Conservation (phyloP, 1,140 invertebrate species). For the Metaphire vulgaris region DNA sequence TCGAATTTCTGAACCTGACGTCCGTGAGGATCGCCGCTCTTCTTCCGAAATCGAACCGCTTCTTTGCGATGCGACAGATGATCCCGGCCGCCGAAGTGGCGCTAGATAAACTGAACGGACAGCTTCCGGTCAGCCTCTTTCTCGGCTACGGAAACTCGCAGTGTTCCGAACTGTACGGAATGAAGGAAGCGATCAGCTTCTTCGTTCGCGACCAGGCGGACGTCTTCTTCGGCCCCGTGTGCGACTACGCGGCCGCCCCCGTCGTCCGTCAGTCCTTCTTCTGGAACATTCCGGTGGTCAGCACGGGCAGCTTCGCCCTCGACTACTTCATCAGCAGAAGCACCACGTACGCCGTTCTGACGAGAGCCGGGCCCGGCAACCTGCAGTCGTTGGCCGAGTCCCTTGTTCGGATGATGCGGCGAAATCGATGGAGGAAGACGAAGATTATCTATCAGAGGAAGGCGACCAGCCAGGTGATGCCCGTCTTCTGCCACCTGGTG, state of each 20-base stretch:
- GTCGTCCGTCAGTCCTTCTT: conserved; percentile 75
- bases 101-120: no score
- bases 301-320: conserved; percentile 67
- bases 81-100: no score
- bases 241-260: conserved; percentile 84
- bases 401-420: conserved; percentile 60
- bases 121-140: no score
- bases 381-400: conserved; percentile 66
- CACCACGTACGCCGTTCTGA: conserved; percentile 65
- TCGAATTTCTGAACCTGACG: no score
- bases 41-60: no score
- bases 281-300: conserved; percentile 81
- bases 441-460: conserved; percentile 66
- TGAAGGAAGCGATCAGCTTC: conserved; percentile 35
- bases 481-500: conserved; percentile 53
- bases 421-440: conserved; percentile 62
- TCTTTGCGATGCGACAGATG: no score
- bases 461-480: conserved; percentile 54
- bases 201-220: conserved; percentile 29
- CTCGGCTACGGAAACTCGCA: background rate
- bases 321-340: conserved; percentile 42
- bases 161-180: background rate
- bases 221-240: no score
- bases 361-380: conserved; percentile 71
- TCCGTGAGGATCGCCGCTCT: no score